A percentile compares a stretch with the other conserved stretches of the same genome.
Conservation (phyloP, 2,113 vertebrate species). For the Jaculus jaculus region DNA sequence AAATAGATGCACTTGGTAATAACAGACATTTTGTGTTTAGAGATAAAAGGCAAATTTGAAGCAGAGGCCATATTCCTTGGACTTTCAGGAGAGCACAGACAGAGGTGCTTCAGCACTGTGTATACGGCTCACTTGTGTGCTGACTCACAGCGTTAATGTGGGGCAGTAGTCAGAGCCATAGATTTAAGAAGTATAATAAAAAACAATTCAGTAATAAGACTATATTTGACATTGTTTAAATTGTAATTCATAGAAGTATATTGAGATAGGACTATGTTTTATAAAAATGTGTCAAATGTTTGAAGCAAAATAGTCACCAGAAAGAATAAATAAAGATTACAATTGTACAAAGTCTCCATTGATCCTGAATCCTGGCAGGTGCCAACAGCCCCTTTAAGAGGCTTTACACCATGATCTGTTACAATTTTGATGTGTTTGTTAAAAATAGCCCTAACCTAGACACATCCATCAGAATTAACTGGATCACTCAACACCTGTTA, state of each 20-base stretch:
- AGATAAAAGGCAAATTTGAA: neutral
- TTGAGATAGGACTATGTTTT: neutral
- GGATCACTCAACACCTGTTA: constrained; percentile 64
- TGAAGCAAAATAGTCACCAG: neutral
- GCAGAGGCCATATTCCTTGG: neutral
- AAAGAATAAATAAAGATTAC: constrained; percentile 21
- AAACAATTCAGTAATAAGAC: neutral
- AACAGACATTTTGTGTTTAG: neutral
- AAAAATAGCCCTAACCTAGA: constrained; percentile 74
- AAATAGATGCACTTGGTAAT: neutral
- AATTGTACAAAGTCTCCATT: neutral
- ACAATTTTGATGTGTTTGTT: constrained; percentile 52
- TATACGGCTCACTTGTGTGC: neutral
- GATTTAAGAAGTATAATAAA: neutral
- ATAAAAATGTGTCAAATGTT: neutral
- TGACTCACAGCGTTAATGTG: neutral
- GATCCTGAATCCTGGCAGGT: neutral
- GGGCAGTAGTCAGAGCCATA: neutral
- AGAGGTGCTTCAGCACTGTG: neutral
- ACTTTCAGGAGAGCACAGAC: neutral
- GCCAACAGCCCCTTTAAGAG: constrained; percentile 39
- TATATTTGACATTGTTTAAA: neutral
- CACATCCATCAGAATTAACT: constrained; percentile 76
- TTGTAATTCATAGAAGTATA: neutral
- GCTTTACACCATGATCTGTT: constrained; percentile 21